Evolutionary conservation across 2,888 invertebrate species (phyloP).

Genomic region (Rhagonycha lutea): DNA sequence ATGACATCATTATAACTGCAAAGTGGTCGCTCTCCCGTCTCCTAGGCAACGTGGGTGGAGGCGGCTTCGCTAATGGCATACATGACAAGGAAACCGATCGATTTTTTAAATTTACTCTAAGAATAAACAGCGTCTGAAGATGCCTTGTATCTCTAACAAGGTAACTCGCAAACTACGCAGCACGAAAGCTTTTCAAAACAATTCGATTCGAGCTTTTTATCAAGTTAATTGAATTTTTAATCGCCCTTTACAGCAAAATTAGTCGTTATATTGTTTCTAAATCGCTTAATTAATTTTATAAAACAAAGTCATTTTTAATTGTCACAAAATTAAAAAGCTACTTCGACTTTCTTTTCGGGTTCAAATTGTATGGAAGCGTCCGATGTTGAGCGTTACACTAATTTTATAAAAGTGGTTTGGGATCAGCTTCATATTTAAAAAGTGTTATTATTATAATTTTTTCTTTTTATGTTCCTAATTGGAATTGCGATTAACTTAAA

Average conservation of each 20-base stretch:
- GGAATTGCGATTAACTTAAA: neutral
- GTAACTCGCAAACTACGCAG: conserved; percentile 25
- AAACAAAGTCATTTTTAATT: neutral
- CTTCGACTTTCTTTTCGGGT: neutral
- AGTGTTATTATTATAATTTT: neutral
- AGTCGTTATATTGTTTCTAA: neutral
- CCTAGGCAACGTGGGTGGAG: conserved; percentile 53
- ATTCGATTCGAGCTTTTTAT: neutral
- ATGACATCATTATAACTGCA: conserved; percentile 60
- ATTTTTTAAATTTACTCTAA: conserved; percentile 58
- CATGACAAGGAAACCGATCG: conserved; percentile 57
- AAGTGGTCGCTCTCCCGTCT: conserved; percentile 57
- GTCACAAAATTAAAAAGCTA: neutral
- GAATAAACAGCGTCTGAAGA: conserved; percentile 50
- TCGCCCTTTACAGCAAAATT: neutral
- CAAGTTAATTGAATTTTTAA: conserved; percentile 1
- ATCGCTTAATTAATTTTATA: neutral
- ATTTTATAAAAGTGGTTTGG: neutral
- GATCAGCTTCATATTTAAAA: neutral
- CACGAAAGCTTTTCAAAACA: conserved; percentile 4
- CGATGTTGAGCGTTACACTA: neutral
- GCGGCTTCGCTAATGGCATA: conserved; percentile 55
- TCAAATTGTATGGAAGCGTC: neutral
- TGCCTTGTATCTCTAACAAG: conserved; percentile 34
- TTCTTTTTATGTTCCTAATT: neutral